These are phyloP conservation scores for Poeciliopsis turrubarensis DNA, from an alignment of 2,113 vertebrate genomes.

Conservation along the genomic window DNA sequence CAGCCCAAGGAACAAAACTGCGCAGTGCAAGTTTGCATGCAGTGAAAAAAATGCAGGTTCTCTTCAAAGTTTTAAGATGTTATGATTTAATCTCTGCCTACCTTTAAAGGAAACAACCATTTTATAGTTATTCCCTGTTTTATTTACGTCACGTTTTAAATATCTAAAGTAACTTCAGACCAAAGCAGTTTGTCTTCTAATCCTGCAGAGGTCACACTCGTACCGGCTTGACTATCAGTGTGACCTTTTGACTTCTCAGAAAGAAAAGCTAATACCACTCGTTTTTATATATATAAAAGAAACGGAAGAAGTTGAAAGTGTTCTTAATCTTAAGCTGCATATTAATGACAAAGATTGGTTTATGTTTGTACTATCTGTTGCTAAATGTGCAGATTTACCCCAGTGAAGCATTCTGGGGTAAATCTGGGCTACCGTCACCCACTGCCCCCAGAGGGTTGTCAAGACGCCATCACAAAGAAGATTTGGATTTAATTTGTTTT, in stretches of 20 bases:
- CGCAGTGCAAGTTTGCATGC: not conserved
- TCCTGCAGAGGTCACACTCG: slow-evolving; percentile 9
- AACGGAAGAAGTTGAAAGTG: not conserved
- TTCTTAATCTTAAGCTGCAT: not conserved
- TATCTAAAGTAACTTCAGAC: not conserved
- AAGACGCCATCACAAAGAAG: too few relatives aligned
- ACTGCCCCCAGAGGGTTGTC: not conserved
- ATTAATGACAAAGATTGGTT: not conserved
- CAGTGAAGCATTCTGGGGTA: not conserved
- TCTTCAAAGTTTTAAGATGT: not conserved
- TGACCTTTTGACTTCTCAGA: not conserved
- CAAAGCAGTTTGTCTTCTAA: not conserved
- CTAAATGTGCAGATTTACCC: not conserved
- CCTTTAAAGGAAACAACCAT: too few relatives aligned
- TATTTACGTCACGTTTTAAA: not conserved
- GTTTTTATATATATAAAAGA: not conserved
- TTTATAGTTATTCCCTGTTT: not conserved
- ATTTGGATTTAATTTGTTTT: not conserved
- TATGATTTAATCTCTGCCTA: too few relatives aligned
- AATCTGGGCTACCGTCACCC: not conserved
- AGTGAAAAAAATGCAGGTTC: slow-evolving; percentile 5
- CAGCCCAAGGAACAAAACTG: not conserved
- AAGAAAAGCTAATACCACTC: not conserved
- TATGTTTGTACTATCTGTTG: not conserved
- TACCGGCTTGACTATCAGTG: not conserved